phyloP scores from a whole-genome alignment of 2,888 invertebrate genomes.

The Anaspis maculata region DNA sequence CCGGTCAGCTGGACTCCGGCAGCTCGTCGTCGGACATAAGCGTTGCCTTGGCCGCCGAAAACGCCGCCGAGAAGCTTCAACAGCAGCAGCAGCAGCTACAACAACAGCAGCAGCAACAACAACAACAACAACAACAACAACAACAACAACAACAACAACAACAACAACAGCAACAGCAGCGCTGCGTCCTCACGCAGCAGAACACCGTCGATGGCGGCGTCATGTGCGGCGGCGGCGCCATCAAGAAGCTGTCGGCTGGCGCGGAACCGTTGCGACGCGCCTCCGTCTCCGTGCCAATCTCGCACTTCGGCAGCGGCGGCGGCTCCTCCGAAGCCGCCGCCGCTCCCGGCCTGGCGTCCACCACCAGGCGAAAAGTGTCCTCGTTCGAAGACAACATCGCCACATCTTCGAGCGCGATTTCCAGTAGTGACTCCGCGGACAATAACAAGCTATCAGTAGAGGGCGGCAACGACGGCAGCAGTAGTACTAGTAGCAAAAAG shows the following conservation, averaged over 20 bases:
- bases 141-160: too few species aligned
- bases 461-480: too few species aligned
- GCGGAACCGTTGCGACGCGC: conserved; percentile 37
- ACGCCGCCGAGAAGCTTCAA: too few species aligned
- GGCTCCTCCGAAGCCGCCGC: conserved; percentile 13
- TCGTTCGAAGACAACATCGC: conserved; percentile 44
- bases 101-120: too few species aligned
- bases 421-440: too few species aligned
- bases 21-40: conserved; percentile 71
- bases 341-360: too few species aligned
- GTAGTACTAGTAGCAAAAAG: conserved; percentile 33
- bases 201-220: conserved; percentile 55
- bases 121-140: too few species aligned
- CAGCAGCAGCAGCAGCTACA: too few species aligned
- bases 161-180: too few species aligned
- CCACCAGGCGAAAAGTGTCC: conserved; percentile 36
- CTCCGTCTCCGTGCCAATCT: conserved; percentile 40
- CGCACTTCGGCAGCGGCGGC: conserved; percentile 37
- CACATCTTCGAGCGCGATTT: conserved; percentile 25
- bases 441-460: conserved; percentile 33
- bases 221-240: conserved; percentile 44
- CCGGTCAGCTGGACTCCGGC: conserved; percentile 58
- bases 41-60: conserved; percentile 37
- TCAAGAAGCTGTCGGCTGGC: conserved; percentile 35
- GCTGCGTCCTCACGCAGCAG: conserved; percentile 56